These are phyloP conservation scores for Ranitomeya variabilis DNA, from an alignment of 2,113 vertebrate species.

Conservation along the genomic window DNA sequence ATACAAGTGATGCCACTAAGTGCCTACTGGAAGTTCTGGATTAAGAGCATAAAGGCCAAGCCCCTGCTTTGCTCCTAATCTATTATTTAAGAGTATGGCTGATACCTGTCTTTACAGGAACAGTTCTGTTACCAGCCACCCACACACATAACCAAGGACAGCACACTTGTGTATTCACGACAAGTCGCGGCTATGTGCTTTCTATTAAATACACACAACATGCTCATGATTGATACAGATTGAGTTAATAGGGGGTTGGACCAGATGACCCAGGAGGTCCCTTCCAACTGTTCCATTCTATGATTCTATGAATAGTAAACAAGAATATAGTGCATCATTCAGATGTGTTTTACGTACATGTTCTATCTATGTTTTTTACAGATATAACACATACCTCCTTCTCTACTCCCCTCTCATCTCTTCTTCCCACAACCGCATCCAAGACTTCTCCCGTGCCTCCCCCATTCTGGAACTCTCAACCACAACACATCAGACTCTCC, in stretches of 20 bases:
- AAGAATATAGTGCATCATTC: not conserved
- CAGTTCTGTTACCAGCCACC: constrained; percentile 24
- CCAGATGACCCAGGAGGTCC: too few species aligned
- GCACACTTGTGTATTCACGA: not conserved
- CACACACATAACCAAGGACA: constrained; percentile 20
- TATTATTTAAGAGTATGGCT: constrained; percentile 28
- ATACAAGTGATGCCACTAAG: constrained; percentile 27
- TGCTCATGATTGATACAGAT: not conserved
- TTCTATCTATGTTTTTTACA: too few species aligned
- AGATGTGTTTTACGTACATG: too few species aligned
- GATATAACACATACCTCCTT: too few species aligned
- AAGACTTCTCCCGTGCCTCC: too few species aligned
- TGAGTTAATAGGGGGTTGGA: too few species aligned
- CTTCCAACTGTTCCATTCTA: too few species aligned
- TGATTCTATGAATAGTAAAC: not conserved
- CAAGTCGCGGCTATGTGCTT: not conserved
- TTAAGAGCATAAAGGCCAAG: constrained; percentile 33
- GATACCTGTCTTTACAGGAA: constrained; percentile 45
- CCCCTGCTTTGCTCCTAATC: constrained; percentile 28
- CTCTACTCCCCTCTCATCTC: too few species aligned
- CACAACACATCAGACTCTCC: too few species aligned
- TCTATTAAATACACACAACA: not conserved
- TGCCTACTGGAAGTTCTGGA: constrained; percentile 29
- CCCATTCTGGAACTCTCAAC: too few species aligned
- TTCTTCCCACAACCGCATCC: too few species aligned